Conservation (phyloP, 2,113 vertebrate genomes). For the Natator depressus region DNA sequence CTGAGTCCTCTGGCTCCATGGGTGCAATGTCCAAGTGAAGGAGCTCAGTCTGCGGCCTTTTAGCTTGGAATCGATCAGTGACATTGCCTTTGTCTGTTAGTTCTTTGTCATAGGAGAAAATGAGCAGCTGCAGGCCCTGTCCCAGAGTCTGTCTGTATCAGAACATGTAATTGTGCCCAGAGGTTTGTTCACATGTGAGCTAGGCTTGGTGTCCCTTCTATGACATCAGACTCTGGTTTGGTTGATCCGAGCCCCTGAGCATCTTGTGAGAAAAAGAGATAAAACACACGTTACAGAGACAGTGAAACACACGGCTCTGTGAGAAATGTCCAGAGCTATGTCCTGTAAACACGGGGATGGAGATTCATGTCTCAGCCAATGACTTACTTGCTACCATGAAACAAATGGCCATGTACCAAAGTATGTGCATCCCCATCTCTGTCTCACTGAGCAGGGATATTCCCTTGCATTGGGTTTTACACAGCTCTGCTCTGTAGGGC, state of each 20-base stretch:
- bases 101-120: not conserved
- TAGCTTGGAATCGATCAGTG: not conserved
- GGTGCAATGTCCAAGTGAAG: not conserved
- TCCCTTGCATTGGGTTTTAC: not conserved
- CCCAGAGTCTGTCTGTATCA: not conserved
- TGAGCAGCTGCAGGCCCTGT: not conserved
- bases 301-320: accelerated
- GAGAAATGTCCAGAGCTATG: accelerated
- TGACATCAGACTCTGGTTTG: not conserved
- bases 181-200: not conserved
- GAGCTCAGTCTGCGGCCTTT: accelerated
- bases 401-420: not conserved
- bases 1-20: not conserved
- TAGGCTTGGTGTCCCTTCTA: not conserved
- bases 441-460: not conserved
- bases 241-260: not conserved
- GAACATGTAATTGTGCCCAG: not conserved
- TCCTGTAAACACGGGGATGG: not conserved
- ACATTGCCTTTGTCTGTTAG: not conserved
- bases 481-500: not conserved
- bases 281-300: not conserved
- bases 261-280: not conserved
- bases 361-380: not conserved
- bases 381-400: not conserved
- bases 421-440: not conserved